Evolutionary conservation across 1,140 invertebrate genomes (phyloP), one percentile per base, ranked within the genome.

Genomic region (Drosophila chauvacae): DNA sequence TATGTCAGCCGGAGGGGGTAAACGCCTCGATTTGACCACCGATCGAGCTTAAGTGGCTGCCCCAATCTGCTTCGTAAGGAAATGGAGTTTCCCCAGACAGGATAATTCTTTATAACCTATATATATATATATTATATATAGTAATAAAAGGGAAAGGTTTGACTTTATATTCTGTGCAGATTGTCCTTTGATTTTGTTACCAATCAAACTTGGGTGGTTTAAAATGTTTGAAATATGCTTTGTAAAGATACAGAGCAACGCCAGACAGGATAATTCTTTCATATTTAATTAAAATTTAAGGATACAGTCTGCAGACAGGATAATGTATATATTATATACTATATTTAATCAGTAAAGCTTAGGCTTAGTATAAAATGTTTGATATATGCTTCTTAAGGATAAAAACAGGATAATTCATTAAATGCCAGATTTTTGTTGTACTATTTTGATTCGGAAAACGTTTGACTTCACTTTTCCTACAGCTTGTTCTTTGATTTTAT

Each of bases 1-100:
- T 84, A 81, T 86, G 82, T 86, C 81, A 84, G 72, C 84, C 58
- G 35, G 30, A 44, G 80, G 84, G 28, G 26, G 35, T 69, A 75
- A 48, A 84, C 74, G 65, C 68, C 55, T 72, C 44, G 55, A 35
- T 37, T 72, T 73, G 65, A 26, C 65, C 41, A 35, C 44, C 44
- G 65, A 68, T 66, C 62, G 26, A 51, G 16, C 35, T 69, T 41
- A 69, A 68, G 65, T 68, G 44, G 45, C 63, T 51, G 28, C 37
- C 28, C 16, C 65, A 65, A 65, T 62, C 45, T 68, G 65, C 45
- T 68, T 4, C 7, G 7, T 26, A 48, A 39, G 23, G n/a, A 53
- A 14, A 35, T 20, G 0, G 2, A 35, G 9, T 3, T 5, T 7
- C 0, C 1, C 20, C 2, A 9, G 51, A 20, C 14, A 23, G 51